Base-by-base conservation (phyloP, 1,140 invertebrate species). In the Archivesica marissinica region DNA sequence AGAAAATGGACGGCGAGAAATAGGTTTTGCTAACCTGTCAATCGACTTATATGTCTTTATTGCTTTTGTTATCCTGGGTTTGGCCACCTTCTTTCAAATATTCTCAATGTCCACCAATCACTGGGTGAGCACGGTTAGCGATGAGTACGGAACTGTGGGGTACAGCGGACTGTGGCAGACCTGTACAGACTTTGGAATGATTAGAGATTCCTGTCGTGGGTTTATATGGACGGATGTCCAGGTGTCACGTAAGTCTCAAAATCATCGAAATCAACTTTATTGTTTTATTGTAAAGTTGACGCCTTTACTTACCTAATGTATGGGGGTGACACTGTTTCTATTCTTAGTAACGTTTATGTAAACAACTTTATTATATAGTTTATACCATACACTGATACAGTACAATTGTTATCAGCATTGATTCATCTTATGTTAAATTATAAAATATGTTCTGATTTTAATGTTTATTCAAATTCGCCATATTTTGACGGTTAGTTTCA, bases 161-260 rank as follows among this genome's bases (percentile, higher is more conserved):
- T 78, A 47, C 38, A 78, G 33, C 23, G 76, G 76, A 20, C 39
- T 78, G 6, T 78, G 76, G 76, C 54, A 39, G n/a, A 78, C 56
- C 4, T 78, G 76, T 33, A 47, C 76, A 33, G 33, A 78, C 23
- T 59, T 78, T 25, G 76, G 54, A 7, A 13, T 61, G 2, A 47
- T 39, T 9, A 44, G 28, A 72, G 76, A 78, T 44, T 44, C 38
- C 2, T 78, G 76, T 47, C 35, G 76, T 33, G 54, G 41, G 30
- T 78, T 78, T 44, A 3, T 39, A 25, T 78, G 76, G 76, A 64
- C 54, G 20, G 76, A 78, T 39, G 23, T 17, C 11, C 76, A 78
- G 50, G 56, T 78, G 23, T 78, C 76, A 41, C 76, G 76, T 78
- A 78, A 64, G 76, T 52, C n/a, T n/a, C n/a, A n/a, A n/a, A n/a